A percentile compares a stretch with the other conserved stretches of the same genome.
Evolutionary conservation across 1,140 invertebrate genomes (phyloP).

Genomic region (Ruditapes philippinarum): DNA sequence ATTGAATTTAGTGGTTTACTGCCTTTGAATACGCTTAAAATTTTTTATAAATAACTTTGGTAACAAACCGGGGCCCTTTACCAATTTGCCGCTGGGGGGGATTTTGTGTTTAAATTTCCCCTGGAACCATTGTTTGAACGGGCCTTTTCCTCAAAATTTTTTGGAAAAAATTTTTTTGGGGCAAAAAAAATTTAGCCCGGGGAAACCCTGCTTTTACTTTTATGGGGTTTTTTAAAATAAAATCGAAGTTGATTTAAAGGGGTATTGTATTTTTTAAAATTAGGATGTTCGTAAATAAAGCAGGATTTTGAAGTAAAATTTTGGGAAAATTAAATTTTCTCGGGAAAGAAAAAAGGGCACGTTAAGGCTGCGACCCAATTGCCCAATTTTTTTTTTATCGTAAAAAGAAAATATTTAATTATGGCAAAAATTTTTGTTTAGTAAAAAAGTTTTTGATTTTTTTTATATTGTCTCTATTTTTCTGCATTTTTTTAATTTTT

Average conservation of each 20-base stretch:
- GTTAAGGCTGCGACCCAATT: slow-evolving; percentile 28
- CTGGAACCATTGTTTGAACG: slow-evolving; percentile 3
- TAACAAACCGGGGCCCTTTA: too few species aligned
- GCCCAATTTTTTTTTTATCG: too few species aligned
- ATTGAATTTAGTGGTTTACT: too few species aligned
- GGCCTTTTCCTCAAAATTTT: background rate
- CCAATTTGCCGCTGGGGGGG: too few species aligned
- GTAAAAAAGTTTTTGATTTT: too few species aligned
- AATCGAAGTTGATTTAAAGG: background rate
- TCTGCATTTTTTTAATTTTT: too few species aligned
- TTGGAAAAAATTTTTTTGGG: background rate
- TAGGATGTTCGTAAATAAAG: slow-evolving; percentile 12
- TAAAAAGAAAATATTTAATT: too few species aligned
- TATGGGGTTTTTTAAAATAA: background rate
- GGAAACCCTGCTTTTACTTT: background rate
- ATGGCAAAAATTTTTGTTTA: too few species aligned
- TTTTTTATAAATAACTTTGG: too few species aligned
- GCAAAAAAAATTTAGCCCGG: slow-evolving; percentile 12
- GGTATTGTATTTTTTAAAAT: slow-evolving; percentile 46
- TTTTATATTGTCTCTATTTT: too few species aligned
- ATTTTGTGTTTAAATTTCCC: slow-evolving; percentile 29
- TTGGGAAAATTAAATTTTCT: background rate
- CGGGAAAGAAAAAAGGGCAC: slow-evolving; percentile 46
- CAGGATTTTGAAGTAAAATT: background rate
- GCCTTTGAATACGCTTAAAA: too few species aligned